Percentiles rank a stretch among this genome's conserved stretches.
These are phyloP conservation scores for Myripristis jacobus DNA, from an alignment of 2,797 vertebrate genomes.

Conservation along the genomic window DNA sequence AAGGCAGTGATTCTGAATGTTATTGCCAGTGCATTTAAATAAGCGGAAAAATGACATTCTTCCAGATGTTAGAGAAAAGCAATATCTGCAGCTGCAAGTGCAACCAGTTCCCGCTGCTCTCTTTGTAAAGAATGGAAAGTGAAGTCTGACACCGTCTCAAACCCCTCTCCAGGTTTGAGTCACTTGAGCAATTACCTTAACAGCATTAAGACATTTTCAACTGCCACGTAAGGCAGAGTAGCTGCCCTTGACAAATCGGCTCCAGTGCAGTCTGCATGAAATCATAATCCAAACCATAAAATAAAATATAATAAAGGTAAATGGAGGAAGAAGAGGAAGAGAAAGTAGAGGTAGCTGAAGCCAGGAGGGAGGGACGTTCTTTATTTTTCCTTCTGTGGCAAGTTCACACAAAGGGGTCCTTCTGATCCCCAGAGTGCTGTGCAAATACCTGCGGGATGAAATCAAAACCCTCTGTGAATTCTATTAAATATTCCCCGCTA, in stretches of 20 bases:
- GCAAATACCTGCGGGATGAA: conserved; percentile 85
- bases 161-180: conserved; percentile 37
- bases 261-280: conserved; percentile 40
- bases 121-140: conserved; percentile 64
- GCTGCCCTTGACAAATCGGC: conserved; percentile 43
- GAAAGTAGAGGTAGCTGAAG: conserved; percentile 46
- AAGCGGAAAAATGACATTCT: conserved; percentile 46
- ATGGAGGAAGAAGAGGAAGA: conserved; percentile 44
- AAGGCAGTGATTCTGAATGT: conserved; percentile 55
- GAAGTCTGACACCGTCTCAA: conserved; percentile 58
- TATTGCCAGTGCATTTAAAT: conserved; percentile 64
- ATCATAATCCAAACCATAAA: conserved; percentile 58
- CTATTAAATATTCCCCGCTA: conserved; percentile 76
- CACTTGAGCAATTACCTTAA: conserved; percentile 57
- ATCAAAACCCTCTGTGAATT: conserved; percentile 83
- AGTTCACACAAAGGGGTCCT: conserved; percentile 80
- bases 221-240: conserved; percentile 48
- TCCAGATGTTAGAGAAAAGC: conserved; percentile 71
- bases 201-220: conserved; percentile 50
- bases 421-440: conserved; percentile 77
- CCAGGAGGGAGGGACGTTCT: conserved; percentile 50
- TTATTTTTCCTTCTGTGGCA: conserved; percentile 73
- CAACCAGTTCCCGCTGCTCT: conserved; percentile 40
- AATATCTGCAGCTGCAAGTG: conserved; percentile 72
- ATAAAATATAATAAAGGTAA: conserved; percentile 63